Percentiles rank a stretch among this genome's conserved stretches.
Evolutionary conservation across 2,797 vertebrate genomes (phyloP).

Genomic region (Craterocephalus amniculus): DNA sequence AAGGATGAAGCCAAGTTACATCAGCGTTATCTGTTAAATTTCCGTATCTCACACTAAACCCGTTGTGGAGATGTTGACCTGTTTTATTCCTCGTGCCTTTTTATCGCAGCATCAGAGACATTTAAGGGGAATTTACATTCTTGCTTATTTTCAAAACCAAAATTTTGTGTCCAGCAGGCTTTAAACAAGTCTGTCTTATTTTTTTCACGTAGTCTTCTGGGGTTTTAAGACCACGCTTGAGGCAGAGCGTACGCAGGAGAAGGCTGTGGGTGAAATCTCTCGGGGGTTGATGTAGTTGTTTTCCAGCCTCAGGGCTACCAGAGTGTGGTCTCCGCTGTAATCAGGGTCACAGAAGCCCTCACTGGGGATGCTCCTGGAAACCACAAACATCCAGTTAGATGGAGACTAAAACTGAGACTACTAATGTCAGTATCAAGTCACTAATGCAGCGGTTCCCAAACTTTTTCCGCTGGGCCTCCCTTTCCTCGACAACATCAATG

Average conservation of each 20-base stretch:
- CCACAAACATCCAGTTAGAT: constrained; percentile 22
- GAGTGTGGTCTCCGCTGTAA: constrained; percentile 82
- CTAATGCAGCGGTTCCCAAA: too few relatives aligned
- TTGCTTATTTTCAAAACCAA: constrained; percentile 14
- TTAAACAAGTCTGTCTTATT: constrained; percentile 21
- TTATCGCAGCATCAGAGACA: neutral
- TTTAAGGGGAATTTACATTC: neutral
- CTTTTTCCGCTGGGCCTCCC: too few relatives aligned
- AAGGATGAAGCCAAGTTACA: constrained; percentile 14
- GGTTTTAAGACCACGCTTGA: constrained; percentile 92
- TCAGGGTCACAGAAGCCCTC: constrained; percentile 88
- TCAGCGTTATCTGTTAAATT: constrained; percentile 8
- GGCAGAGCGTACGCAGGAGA: constrained; percentile 91
- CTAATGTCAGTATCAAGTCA: neutral
- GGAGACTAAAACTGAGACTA: neutral
- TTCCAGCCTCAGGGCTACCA: constrained; percentile 92
- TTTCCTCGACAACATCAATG: too few relatives aligned
- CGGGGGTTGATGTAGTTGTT: constrained; percentile 91
- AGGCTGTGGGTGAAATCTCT: constrained; percentile 87
- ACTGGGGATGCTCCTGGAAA: constrained; percentile 85
- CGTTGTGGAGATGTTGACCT: constrained; percentile 2
- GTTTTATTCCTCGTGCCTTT: neutral
- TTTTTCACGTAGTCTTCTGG: constrained; percentile 79
- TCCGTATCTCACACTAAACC: constrained; percentile 18
- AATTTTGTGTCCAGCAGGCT: neutral